Conservation (phyloP, 2,797 vertebrate species). For the Xenopus petersii region DNA sequence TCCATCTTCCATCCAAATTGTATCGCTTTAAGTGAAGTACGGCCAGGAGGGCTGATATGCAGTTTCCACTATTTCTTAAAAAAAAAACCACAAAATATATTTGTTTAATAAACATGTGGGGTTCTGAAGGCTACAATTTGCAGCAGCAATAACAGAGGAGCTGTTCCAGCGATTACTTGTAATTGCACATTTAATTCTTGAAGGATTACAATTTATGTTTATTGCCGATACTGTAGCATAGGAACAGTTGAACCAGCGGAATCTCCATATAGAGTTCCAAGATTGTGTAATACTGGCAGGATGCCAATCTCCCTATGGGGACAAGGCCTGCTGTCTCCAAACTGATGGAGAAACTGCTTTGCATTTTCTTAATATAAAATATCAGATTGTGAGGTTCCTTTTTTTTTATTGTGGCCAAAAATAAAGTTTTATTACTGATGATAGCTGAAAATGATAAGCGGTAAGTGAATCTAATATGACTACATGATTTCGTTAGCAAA, state of each 20-base stretch:
- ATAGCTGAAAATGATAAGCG: background rate
- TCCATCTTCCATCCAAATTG: too few relatives aligned
- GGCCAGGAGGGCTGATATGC: too few relatives aligned
- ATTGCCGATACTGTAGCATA: slow-evolving; percentile 44
- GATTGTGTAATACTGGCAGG: slow-evolving; percentile 40
- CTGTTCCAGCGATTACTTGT: slow-evolving; percentile 42
- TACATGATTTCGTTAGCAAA: too few relatives aligned
- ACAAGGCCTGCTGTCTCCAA: slow-evolving; percentile 44
- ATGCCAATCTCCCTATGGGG: slow-evolving; percentile 42
- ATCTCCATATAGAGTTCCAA: slow-evolving; percentile 46
- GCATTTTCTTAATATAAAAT: slow-evolving; percentile 8
- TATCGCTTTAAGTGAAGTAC: too few relatives aligned
- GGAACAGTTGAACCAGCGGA: slow-evolving; percentile 47
- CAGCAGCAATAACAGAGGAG: slow-evolving; percentile 34
- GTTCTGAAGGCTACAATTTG: slow-evolving; percentile 14
- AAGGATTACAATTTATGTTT: slow-evolving; percentile 49
- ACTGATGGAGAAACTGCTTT: slow-evolving; percentile 30
- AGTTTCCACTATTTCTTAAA: too few relatives aligned
- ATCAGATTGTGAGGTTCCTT: slow-evolving; percentile 17
- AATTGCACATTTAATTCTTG: slow-evolving; percentile 46
- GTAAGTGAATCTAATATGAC: too few relatives aligned
- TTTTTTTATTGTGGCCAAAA: slow-evolving; percentile 2
- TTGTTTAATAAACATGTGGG: slow-evolving; percentile 20
- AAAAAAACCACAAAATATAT: slow-evolving; percentile 3
- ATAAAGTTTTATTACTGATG: background rate